Evolutionary conservation across 2,888 invertebrate genomes (phyloP).

Genomic region (Epistrophella euchroma): DNA sequence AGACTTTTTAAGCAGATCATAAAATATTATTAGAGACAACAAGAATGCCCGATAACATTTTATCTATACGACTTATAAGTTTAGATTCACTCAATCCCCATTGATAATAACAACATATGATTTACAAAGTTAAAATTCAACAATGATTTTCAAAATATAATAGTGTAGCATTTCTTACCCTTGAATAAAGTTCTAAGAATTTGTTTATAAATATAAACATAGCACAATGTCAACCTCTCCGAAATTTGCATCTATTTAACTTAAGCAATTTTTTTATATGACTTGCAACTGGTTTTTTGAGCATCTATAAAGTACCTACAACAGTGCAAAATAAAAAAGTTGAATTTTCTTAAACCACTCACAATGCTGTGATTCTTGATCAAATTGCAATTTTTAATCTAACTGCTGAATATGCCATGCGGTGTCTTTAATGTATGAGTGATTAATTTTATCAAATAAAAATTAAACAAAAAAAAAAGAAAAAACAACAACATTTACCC

Average conservation of each 20-base stretch:
- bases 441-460: slow-evolving; percentile 52
- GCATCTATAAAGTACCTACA: not conserved
- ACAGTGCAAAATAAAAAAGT: not conserved
- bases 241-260: not conserved
- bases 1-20: slow-evolving; percentile 6
- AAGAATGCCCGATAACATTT: slow-evolving; percentile 26
- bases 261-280: not conserved
- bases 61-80: slow-evolving; percentile 23
- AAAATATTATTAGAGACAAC: slow-evolving; percentile 16
- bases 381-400: slow-evolving; percentile 51
- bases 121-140: not conserved
- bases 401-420: slow-evolving; percentile 3
- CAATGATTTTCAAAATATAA: slow-evolving; percentile 2
- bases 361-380: slow-evolving; percentile 6
- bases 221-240: not conserved
- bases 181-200: slow-evolving; percentile 15
- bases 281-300: not conserved
- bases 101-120: not conserved
- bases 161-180: slow-evolving; percentile 18
- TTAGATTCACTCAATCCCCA: slow-evolving; percentile 7
- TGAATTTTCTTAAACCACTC: too few relatives aligned
- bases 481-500: not conserved
- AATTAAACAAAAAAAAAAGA: not conserved
- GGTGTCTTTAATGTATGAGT: slow-evolving; percentile 37
- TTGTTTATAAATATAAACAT: not conserved